Conservation (phyloP, 2,888 invertebrate genomes). For the Lomographa bimaculata region DNA sequence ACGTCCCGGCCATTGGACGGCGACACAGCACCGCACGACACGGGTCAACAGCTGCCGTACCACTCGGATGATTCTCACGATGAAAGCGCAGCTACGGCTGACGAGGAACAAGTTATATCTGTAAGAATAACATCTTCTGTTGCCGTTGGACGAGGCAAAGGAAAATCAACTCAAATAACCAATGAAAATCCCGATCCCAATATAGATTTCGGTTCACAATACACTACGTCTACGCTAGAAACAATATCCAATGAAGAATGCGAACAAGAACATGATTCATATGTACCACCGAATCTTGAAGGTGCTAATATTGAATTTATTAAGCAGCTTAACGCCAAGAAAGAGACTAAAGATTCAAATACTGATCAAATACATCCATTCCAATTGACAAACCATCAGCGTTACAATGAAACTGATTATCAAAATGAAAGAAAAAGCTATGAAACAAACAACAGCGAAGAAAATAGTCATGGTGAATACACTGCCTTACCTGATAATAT, state of each 20-base stretch:
- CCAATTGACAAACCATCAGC: constrained; percentile 76
- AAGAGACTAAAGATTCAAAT: constrained; percentile 57
- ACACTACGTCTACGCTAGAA: constrained; percentile 27
- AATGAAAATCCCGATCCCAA: constrained; percentile 29
- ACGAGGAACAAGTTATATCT: constrained; percentile 75
- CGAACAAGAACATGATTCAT: constrained; percentile 43
- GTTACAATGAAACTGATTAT: constrained; percentile 35
- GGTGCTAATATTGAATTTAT: constrained; percentile 80
- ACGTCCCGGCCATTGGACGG: constrained; percentile 50
- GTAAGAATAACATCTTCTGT: constrained; percentile 85
- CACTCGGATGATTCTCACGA: constrained; percentile 46
- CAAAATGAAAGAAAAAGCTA: constrained; percentile 10
- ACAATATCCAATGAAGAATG: constrained; percentile 40
- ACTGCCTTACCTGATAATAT: constrained; percentile 22
- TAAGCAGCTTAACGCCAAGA: constrained; percentile 72
- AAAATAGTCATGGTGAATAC: constrained; percentile 13
- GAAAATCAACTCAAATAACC: constrained; percentile 40
- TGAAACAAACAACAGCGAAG: constrained; percentile 20
- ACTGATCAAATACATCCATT: constrained; percentile 66
- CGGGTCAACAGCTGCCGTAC: constrained; percentile 36
- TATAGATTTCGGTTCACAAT: constrained; percentile 11
- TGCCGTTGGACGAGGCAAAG: constrained; percentile 78
- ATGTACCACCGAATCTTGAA: constrained; percentile 62
- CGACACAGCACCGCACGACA: constrained; percentile 35
- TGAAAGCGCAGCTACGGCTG: constrained; percentile 37